Conservation (phyloP, 2,888 invertebrate species). For the Oscheius sp. region DNA sequence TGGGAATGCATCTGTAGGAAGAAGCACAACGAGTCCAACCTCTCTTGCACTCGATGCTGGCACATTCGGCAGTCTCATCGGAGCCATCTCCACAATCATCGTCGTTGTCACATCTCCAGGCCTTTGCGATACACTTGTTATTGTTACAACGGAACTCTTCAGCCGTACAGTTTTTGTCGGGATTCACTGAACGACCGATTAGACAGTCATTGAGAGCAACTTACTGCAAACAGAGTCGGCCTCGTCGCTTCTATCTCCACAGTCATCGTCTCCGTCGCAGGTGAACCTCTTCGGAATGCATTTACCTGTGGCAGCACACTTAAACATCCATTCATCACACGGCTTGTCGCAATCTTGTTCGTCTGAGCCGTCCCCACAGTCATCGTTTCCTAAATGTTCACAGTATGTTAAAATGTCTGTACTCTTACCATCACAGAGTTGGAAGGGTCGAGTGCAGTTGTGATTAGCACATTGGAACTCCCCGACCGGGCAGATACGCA, state of each 20-base stretch:
- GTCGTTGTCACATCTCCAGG: constrained; percentile 80
- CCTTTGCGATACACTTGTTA: constrained; percentile 90
- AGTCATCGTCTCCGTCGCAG: constrained; percentile 84
- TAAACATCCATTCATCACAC: constrained; percentile 74
- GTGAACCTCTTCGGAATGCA: constrained; percentile 82
- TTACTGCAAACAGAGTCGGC: constrained; percentile 81
- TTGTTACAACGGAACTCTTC: constrained; percentile 93
- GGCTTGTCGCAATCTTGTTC: constrained; percentile 72
- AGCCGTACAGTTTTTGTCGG: constrained; percentile 83
- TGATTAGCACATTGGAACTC: constrained; percentile 93
- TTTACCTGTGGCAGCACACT: constrained; percentile 76
- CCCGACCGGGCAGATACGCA: constrained; percentile 77
- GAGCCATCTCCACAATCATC: constrained; percentile 96
- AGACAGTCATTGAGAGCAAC: constrained; percentile 14
- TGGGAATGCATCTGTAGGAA: constrained; percentile 83
- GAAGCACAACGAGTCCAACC: constrained; percentile 82
- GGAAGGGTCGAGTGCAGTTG: constrained; percentile 90
- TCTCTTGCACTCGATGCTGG: constrained; percentile 89
- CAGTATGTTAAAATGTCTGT: not conserved
- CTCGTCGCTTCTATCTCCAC: constrained; percentile 91
- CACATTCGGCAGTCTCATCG: constrained; percentile 93
- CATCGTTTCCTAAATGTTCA: constrained; percentile 57
- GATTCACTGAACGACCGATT: constrained; percentile 48
- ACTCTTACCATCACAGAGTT: constrained; percentile 73
- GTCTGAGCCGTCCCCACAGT: constrained; percentile 72